Percentiles rank a stretch among this genome's conserved stretches.
Conservation (phyloP, 2,888 invertebrate species). For the Strigamia maritima region DNA sequence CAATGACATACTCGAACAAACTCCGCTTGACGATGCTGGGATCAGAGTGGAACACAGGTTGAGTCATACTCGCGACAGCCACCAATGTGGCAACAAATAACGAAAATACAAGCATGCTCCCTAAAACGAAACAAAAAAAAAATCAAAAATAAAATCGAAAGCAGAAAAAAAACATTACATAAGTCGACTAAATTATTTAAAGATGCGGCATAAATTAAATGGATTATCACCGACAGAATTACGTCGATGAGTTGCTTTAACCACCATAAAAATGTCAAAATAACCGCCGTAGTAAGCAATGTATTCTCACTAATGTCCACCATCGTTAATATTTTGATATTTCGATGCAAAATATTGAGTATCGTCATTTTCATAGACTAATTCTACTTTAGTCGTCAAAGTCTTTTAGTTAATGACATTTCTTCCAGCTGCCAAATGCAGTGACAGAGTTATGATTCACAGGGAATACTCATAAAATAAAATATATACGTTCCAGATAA, state of each 20-base stretch:
- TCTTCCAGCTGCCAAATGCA: neutral
- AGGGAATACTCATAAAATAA: neutral
- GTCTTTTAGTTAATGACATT: neutral
- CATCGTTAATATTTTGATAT: neutral
- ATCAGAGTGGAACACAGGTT: constrained; percentile 82
- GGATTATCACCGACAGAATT: neutral
- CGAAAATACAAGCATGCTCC: constrained; percentile 85
- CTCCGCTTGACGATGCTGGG: constrained; percentile 69
- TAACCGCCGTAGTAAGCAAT: neutral
- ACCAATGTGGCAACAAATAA: constrained; percentile 84
- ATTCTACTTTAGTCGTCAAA: neutral
- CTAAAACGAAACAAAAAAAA: constrained; percentile 53
- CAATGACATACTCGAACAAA: constrained; percentile 83
- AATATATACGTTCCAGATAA: neutral
- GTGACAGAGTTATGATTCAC: neutral
- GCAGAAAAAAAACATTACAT: neutral
- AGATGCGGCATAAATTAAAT: neutral
- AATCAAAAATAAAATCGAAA: neutral
- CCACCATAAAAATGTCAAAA: neutral
- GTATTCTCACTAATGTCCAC: neutral
- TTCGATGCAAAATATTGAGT: neutral
- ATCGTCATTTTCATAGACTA: neutral
- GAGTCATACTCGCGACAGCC: constrained; percentile 85
- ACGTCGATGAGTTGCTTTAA: neutral
- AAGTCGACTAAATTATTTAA: neutral